These are phyloP conservation scores for Clupea harengus DNA, from an alignment of 2,113 vertebrate genomes.

Conservation along the genomic window DNA sequence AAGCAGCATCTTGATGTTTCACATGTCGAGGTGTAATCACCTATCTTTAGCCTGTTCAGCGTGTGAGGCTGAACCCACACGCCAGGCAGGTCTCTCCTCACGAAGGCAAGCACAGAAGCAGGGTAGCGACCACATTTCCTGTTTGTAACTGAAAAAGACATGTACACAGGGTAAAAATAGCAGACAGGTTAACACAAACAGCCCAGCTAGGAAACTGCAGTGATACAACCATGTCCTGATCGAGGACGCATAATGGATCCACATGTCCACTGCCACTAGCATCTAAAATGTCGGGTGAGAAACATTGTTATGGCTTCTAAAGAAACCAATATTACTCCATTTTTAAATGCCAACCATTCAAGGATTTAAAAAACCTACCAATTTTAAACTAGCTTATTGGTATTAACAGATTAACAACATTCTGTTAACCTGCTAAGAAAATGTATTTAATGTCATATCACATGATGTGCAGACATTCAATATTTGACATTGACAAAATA, in stretches of 20 bases:
- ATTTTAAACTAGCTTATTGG: neutral
- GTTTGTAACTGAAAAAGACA: conserved; percentile 74
- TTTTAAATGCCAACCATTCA: neutral
- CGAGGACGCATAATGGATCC: neutral
- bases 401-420: neutral
- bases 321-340: neutral
- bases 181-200: conserved; percentile 33
- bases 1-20: neutral
- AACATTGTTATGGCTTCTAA: neutral
- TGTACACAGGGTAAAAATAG: conserved; percentile 64
- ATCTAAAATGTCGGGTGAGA: neutral
- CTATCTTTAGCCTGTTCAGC: neutral
- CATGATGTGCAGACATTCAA: neutral
- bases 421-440: neutral
- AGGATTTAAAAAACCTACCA: neutral
- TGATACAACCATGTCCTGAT: neutral
- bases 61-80: neutral
- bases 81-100: conserved; percentile 30
- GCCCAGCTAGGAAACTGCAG: neutral
- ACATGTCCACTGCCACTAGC: neutral
- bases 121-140: conserved; percentile 68
- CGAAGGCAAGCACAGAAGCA: conserved; percentile 51
- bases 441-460: neutral
- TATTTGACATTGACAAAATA: neutral
- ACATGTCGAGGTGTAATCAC: neutral